phyloP scores from a whole-genome alignment of 2,888 invertebrate genomes.

The Vannuccia rotundouncinata region DNA sequence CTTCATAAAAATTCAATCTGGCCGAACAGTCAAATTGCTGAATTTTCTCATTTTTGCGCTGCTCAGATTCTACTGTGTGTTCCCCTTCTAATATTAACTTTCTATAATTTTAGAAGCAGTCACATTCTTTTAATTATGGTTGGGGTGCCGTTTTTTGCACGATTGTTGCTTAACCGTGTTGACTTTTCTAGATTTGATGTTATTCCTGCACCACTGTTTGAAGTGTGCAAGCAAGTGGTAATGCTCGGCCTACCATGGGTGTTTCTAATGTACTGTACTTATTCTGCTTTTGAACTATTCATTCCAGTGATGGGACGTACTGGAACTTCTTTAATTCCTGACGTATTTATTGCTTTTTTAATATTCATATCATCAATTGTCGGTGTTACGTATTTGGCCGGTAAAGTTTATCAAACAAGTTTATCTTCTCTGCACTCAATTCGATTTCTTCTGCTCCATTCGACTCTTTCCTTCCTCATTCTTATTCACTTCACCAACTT shows the following conservation, averaged over 20 bases:
- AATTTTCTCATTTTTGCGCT: background rate
- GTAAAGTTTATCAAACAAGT: background rate
- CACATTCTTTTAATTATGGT: background rate
- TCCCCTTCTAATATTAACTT: background rate
- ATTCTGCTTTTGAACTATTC: background rate
- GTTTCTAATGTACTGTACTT: background rate
- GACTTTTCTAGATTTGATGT: background rate
- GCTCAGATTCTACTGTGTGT: background rate
- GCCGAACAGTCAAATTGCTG: background rate
- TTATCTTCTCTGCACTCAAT: background rate
- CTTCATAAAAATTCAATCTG: background rate
- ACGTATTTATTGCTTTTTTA: background rate
- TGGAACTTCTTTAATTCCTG: conserved; percentile 15
- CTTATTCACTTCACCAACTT: conserved; percentile 12
- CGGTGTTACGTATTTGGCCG: background rate
- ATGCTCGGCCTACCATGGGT: background rate
- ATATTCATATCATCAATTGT: background rate
- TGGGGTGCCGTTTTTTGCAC: background rate
- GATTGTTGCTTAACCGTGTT: background rate
- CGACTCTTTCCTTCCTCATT: conserved; percentile 9
- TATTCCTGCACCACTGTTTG: background rate
- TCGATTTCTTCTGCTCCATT: conserved; percentile 25
- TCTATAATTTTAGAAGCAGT: background rate
- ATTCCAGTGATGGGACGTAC: conserved; percentile 18
- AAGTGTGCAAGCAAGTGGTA: background rate